Percentiles rank a stretch among this genome's conserved stretches.
Conservation (phyloP, 1,140 invertebrate species). For the Penaeus japonicus region DNA sequence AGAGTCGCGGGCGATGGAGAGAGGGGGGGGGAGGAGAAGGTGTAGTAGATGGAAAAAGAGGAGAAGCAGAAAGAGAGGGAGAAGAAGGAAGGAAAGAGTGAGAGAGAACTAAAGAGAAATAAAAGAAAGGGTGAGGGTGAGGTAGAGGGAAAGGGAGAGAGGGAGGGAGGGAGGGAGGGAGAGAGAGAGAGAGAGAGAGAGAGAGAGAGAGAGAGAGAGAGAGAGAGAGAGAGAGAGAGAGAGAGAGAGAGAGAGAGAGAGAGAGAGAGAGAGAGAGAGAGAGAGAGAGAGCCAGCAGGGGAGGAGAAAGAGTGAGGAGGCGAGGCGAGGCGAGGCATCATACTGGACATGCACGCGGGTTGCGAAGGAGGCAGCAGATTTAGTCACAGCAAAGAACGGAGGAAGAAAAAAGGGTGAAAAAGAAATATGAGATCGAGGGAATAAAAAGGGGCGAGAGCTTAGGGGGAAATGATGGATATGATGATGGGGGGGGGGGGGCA, state of each 20-base stretch:
- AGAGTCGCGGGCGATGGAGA: neutral
- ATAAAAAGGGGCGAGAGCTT: no score
- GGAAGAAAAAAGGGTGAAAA: no score
- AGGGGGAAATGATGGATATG: no score
- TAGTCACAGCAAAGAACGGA: no score
- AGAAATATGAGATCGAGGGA: no score
- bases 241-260: conserved; percentile 9
- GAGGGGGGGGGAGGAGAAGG: neutral
- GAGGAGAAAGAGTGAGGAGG: neutral
- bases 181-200: neutral
- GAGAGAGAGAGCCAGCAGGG: neutral
- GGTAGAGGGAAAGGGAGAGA: neutral
- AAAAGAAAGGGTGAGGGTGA: neutral
- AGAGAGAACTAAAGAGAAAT: neutral
- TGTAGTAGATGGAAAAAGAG: neutral
- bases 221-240: neutral
- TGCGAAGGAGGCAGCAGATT: no score
- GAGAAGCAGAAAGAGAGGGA: neutral
- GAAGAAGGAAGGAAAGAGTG: neutral
- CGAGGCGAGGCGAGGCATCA: no score
- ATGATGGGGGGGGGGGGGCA: no score
- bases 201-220: neutral
- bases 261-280: conserved; percentile 20
- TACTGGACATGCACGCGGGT: no score
- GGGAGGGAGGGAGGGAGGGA: neutral